A percentile compares a stretch with the other conserved stretches of the same genome.
Conservation (phyloP, 2,113 vertebrate species). For the Bettongia penicillata region DNA sequence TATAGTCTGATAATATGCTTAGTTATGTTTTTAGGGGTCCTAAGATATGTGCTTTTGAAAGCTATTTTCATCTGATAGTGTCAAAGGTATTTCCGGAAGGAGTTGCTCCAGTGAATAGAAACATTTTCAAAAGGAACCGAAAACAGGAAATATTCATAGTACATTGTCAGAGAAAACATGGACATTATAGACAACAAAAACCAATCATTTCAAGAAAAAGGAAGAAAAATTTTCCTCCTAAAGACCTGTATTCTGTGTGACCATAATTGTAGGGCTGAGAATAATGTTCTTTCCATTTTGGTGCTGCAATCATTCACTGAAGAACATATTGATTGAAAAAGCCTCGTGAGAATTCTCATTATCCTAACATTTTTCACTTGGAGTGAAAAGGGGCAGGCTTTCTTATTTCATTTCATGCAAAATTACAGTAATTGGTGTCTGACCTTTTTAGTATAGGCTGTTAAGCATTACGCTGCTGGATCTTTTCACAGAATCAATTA, state of each 20-base stretch:
- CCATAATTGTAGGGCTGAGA: slow-evolving; percentile 63
- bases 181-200: neutral
- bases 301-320: slow-evolving; percentile 72
- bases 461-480: slow-evolving; percentile 74
- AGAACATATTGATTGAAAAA: slow-evolving; percentile 80
- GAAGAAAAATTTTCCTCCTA: slow-evolving; percentile 7
- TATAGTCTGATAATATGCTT: slow-evolving; percentile 12
- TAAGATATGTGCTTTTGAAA: neutral
- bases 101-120: slow-evolving; percentile 2
- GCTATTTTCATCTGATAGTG: neutral
- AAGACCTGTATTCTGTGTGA: slow-evolving; percentile 57
- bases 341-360: slow-evolving; percentile 75
- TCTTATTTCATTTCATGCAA: slow-evolving; percentile 82
- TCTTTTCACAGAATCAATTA: slow-evolving; percentile 82
- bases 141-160: neutral
- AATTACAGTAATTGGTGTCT: slow-evolving; percentile 84
- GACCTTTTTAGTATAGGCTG: slow-evolving; percentile 80
- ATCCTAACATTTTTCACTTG: slow-evolving; percentile 73
- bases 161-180: neutral
- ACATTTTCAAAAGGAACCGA: neutral
- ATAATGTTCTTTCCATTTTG: slow-evolving; percentile 71
- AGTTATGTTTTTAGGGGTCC: neutral
- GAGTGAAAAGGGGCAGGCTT: slow-evolving; percentile 74
- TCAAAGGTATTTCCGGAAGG: slow-evolving; percentile 47
- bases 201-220: neutral